phyloP scores from a whole-genome alignment of 35 echinoderm and acorn worm genomes.

The Amphiura filiformis region DNA sequence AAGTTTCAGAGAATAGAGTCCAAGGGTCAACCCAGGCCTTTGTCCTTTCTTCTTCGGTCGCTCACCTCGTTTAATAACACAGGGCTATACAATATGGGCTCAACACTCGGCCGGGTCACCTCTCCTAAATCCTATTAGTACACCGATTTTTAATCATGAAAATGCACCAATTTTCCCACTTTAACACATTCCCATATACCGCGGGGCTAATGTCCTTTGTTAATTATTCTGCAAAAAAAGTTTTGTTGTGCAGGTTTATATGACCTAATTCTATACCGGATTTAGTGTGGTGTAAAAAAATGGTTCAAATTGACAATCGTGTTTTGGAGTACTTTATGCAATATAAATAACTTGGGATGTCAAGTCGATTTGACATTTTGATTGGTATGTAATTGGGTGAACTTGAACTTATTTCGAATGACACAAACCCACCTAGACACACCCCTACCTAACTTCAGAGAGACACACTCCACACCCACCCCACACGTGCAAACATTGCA shows the following conservation, averaged over 20 bases:
- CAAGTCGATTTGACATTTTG: neutral
- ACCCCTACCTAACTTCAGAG: no score
- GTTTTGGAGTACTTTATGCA: neutral
- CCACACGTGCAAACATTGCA: no score
- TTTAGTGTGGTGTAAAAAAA: neutral
- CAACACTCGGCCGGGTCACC: slow-evolving; percentile 4
- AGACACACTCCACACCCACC: neutral
- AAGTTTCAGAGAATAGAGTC: neutral
- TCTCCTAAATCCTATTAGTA: neutral
- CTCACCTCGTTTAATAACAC: slow-evolving; percentile 17
- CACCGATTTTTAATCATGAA: slow-evolving; percentile 10
- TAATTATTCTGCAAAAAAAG: neutral
- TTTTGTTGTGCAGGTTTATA: neutral
- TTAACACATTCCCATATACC: slow-evolving; percentile 6
- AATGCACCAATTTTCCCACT: neutral
- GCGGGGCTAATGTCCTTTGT: slow-evolving; percentile 13
- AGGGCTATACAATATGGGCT: neutral
- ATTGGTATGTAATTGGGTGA: neutral
- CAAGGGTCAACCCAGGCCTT: slow-evolving; percentile 31
- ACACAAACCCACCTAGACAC: no score
- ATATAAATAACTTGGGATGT: neutral
- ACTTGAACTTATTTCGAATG: neutral
- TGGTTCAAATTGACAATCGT: neutral
- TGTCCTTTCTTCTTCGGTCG: slow-evolving; percentile 39
- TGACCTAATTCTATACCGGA: slow-evolving; percentile 1